Base-by-base conservation (phyloP, 2,113 vertebrate genomes). In the Cathartes aura region DNA sequence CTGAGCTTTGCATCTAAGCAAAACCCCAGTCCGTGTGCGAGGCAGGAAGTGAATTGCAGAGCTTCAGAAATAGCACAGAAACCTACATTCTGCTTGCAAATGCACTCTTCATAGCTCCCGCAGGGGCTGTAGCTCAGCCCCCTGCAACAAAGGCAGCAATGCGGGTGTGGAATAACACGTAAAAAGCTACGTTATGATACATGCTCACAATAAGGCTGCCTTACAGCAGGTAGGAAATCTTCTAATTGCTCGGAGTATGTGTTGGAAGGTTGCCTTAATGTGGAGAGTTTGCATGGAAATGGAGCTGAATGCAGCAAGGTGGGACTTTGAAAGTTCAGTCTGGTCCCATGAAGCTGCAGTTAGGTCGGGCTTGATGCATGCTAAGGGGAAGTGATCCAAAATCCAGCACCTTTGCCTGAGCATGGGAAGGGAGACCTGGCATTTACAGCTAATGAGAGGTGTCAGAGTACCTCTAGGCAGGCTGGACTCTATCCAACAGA, bases 1-100 rank as follows among this genome's bases (percentile, higher is more conserved):
- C 87, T 75, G 74, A 93, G 82, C 85, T 96, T 93, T 95, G 87
- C 90, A 94, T 96, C 79, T 82, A 82, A 94, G 91, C 94, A 93
- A 86, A 96, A 78, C 75, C 56, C 67, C 45, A 15, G 22, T 64
- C 82, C n/a, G 1, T 2, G 12, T 85, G 78, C 6, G 1, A 91
- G 89, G 76, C 91, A 80, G 93, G 92, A 96, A 96, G 70, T 67
- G 73, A 94, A 87, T 72, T 87, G 73, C 90, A 76, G 93, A 82
- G 75, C 79, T 94, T 93, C 84, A 92, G 85, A 96, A 96, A 92
- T 83, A 97, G 96, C 56, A 70, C 42, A 81, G 82, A 93, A 96
- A 81, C 74, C 79, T 72, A 83, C 59, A 72, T 97, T 97, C 79
- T 81, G 56, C 89, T 94, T 74, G 58, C 66, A 83, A 90, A 86